phyloP scores from a whole-genome alignment of 30 jellyfish, hydroid and myxozoan genomes.

The Sanderia malayensis region DNA sequence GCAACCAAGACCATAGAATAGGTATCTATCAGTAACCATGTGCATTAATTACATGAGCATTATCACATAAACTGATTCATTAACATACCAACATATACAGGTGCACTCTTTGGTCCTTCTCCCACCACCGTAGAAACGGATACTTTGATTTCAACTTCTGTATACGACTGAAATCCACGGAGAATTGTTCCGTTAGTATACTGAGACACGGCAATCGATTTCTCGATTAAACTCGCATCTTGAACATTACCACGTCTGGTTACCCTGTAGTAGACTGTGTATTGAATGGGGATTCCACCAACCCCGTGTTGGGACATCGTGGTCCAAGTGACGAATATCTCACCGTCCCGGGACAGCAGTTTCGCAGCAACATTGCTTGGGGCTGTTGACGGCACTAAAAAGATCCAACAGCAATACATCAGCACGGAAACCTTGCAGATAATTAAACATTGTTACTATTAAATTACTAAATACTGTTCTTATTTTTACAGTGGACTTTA shows the following conservation, averaged over 20 bases:
- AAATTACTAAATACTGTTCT: no score
- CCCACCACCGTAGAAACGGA: slow-evolving; percentile 9
- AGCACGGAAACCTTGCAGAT: no score
- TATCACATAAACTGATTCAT: neutral
- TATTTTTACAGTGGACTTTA: no score
- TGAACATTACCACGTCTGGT: neutral
- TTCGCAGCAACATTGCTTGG: neutral
- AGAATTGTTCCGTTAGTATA: neutral
- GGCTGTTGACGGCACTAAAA: neutral
- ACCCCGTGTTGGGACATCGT: neutral
- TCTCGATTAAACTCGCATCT: neutral
- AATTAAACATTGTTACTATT: no score
- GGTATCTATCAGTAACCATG: neutral
- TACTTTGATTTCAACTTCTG: slow-evolving; percentile 13
- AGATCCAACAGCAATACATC: no score
- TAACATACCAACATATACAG: slow-evolving; percentile 30
- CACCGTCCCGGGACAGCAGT: neutral
- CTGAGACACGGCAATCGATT: neutral
- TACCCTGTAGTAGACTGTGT: neutral
- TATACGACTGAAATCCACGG: slow-evolving; percentile 3
- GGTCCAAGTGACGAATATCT: neutral
- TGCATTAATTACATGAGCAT: neutral
- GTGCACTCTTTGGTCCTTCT: slow-evolving; percentile 29
- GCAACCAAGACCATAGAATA: no score
- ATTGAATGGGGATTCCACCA: neutral